Conservation (phyloP, 2,797 vertebrate species). For the Synanceia verrucosa region DNA sequence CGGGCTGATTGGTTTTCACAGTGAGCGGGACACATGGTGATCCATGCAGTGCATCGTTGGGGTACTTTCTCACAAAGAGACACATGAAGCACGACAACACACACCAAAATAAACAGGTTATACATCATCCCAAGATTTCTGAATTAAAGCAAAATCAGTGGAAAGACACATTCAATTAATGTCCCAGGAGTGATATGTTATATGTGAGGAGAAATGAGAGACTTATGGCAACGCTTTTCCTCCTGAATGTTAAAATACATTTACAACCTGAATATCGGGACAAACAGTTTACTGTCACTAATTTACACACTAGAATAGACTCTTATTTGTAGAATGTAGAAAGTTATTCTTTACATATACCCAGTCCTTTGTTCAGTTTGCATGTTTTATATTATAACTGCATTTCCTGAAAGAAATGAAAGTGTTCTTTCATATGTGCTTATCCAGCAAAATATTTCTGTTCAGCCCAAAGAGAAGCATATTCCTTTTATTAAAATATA, state of each 20-base stretch:
- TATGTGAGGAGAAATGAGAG: constrained; percentile 53
- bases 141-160: constrained; percentile 82
- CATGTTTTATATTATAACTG: constrained; percentile 77
- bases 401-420: constrained; percentile 79
- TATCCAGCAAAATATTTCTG: constrained; percentile 84
- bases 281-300: constrained; percentile 81
- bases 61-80: constrained; percentile 77
- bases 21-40: constrained; percentile 87
- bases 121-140: constrained; percentile 84
- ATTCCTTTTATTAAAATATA: constrained; percentile 84
- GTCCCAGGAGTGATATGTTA: constrained; percentile 84
- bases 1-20: constrained; percentile 82
- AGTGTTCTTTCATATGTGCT: constrained; percentile 80
- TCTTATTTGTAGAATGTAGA: constrained; percentile 81
- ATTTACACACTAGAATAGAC: constrained; percentile 82
- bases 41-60: constrained; percentile 88
- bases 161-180: constrained; percentile 84
- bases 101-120: constrained; percentile 78
- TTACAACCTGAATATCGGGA: constrained; percentile 83
- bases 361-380: constrained; percentile 76
- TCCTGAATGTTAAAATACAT: constrained; percentile 80
- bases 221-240: constrained; percentile 67
- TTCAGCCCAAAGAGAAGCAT: constrained; percentile 75
- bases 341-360: constrained; percentile 81
- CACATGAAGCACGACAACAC: constrained; percentile 84